phyloP scores from a whole-genome alignment of 2,113 vertebrate genomes.

The Brachirus orientalis region DNA sequence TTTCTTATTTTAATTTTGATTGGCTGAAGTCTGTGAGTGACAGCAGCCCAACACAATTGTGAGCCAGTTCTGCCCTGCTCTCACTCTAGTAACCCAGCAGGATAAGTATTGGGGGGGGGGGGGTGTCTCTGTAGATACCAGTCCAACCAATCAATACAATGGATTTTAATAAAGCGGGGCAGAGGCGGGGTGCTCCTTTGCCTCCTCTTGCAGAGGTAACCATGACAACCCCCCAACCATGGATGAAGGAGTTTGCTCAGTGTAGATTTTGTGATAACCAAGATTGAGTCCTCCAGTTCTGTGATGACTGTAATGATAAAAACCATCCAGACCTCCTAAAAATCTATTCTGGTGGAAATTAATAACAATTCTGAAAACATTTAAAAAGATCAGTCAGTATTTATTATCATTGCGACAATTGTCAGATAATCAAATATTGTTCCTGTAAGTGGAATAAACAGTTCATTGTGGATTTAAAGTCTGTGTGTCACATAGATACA shows the following conservation, averaged over 20 bases:
- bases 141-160: constrained; percentile 58
- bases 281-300: background rate
- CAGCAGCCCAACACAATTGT: constrained; percentile 26
- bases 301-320: background rate
- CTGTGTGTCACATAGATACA: too few species aligned
- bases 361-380: too few species aligned
- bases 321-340: background rate
- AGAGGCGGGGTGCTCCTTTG: constrained; percentile 33
- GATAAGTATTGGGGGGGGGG: constrained; percentile 7
- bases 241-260: constrained; percentile 19
- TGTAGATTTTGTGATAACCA: constrained; percentile 22
- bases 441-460: too few species aligned
- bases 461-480: too few species aligned
- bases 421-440: too few species aligned
- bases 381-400: too few species aligned
- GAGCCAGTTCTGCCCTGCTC: constrained; percentile 7
- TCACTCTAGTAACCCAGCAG: constrained; percentile 43
- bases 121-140: constrained; percentile 8
- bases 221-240: constrained; percentile 69
- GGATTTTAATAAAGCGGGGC: constrained; percentile 56
- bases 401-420: too few species aligned
- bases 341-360: background rate
- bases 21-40: constrained; percentile 38
- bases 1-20: constrained; percentile 5
- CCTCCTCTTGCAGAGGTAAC: constrained; percentile 63